Conservation (phyloP, 30 jellyfish, hydroid and myxozoan species). For the Hydractinia symbiolongicarpus region DNA sequence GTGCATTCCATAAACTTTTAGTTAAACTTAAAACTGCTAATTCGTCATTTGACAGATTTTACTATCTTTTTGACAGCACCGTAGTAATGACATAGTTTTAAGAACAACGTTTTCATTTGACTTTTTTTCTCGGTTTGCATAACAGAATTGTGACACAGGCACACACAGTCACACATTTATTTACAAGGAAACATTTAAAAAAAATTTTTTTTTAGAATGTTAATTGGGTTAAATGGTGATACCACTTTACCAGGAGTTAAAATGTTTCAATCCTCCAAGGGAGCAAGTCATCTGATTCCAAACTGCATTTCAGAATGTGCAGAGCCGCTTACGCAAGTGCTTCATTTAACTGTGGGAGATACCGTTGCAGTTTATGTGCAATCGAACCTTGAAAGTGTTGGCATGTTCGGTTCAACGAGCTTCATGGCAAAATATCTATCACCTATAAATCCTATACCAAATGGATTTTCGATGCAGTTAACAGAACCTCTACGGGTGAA, state of each 20-base stretch:
- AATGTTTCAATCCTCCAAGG: conserved; percentile 34
- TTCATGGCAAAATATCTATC: conserved; percentile 33
- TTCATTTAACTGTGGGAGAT: conserved; percentile 29
- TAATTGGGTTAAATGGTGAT: conserved; percentile 57
- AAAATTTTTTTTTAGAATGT: background rate
- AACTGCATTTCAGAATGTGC: conserved; percentile 53
- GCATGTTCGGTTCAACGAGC: conserved; percentile 24
- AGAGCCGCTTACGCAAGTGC: conserved; percentile 37
- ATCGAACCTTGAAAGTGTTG: conserved; percentile 24
- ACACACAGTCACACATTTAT: too few species aligned
- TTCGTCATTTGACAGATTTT: too few species aligned
- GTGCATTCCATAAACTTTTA: background rate
- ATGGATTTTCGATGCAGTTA: conserved; percentile 53
- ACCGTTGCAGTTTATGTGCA: conserved; percentile 53
- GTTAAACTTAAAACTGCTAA: background rate
- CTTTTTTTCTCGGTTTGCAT: too few species aligned
- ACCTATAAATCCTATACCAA: conserved; percentile 55
- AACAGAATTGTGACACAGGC: too few species aligned
- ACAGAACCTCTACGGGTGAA: background rate
- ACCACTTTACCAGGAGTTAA: conserved; percentile 4
- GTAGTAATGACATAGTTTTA: too few species aligned
- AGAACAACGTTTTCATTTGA: too few species aligned
- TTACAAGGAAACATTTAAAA: too few species aligned
- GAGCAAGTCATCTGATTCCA: conserved; percentile 31
- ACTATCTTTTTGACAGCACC: too few species aligned